phyloP scores from a whole-genome alignment of 2,888 invertebrate species.

The Coleophora flavipennella region DNA sequence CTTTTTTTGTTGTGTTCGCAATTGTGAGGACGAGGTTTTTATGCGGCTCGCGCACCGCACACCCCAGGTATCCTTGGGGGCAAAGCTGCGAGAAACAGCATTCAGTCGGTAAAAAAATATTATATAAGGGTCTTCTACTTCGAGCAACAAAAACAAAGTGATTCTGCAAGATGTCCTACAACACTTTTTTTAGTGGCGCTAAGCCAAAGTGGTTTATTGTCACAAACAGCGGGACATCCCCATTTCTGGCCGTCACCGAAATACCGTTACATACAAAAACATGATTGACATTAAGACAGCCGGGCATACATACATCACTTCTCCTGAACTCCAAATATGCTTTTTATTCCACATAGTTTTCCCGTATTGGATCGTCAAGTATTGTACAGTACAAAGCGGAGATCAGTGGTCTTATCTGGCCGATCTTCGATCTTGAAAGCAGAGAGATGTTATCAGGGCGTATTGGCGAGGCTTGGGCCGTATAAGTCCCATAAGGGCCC shows the following conservation, averaged over 20 bases:
- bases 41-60: too few relatives aligned
- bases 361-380: conserved; percentile 25
- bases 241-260: conserved; percentile 19
- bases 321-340: not conserved
- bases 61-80: too few relatives aligned
- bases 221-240: conserved; percentile 15
- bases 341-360: conserved; percentile 25
- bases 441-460: conserved; percentile 47
- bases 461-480: conserved; percentile 20
- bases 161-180: conserved; percentile 5
- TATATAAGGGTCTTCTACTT: too few relatives aligned
- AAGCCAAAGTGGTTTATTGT: conserved; percentile 19
- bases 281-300: conserved; percentile 25
- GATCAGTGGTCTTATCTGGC: conserved; percentile 40
- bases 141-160: not conserved
- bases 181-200: conserved; percentile 7
- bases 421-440: conserved; percentile 35
- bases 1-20: too few relatives aligned
- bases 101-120: too few relatives aligned
- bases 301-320: conserved; percentile 6
- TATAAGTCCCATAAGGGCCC: conserved; percentile 42
- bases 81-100: too few relatives aligned
- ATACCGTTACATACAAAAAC: conserved; percentile 40
- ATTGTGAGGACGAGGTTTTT: too few relatives aligned
- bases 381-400: conserved; percentile 38